phyloP scores from a whole-genome alignment of 2,888 invertebrate species.

The Tiliacea citrago region DNA sequence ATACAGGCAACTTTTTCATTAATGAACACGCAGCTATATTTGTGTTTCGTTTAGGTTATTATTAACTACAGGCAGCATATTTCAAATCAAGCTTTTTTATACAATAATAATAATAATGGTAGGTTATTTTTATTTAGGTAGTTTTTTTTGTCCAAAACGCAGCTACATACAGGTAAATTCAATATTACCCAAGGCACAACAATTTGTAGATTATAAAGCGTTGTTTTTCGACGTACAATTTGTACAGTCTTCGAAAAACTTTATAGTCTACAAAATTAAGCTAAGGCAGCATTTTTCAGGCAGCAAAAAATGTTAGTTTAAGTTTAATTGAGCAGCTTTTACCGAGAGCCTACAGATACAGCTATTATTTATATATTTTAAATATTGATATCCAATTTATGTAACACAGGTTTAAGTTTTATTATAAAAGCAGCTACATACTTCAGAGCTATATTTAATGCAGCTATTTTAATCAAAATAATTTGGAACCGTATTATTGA shows the following conservation, averaged over 20 bases:
- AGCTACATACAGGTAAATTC: conserved; percentile 30
- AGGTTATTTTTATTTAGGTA: conserved; percentile 13
- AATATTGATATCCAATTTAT: neutral
- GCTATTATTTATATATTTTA: conserved; percentile 7
- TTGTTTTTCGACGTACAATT: conserved; percentile 30
- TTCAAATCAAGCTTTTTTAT: neutral
- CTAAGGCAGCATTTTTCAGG: conserved; percentile 2
- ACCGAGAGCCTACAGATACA: conserved; percentile 31
- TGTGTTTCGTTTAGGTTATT: neutral
- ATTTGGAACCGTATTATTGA: conserved; percentile 3
- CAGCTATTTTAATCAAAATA: neutral
- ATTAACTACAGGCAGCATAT: conserved; percentile 21
- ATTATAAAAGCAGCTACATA: conserved; percentile 24
- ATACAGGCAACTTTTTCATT: conserved; percentile 12
- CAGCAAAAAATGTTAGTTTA: neutral
- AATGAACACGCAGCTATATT: neutral
- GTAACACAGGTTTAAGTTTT: conserved; percentile 12
- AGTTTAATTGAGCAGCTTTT: conserved; percentile 41
- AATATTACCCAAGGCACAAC: neutral
- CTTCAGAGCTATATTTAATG: neutral
- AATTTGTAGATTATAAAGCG: conserved; percentile 6
- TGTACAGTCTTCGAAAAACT: neutral
- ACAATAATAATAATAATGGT: neutral
- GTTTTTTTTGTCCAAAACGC: conserved; percentile 25
- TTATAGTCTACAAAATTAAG: conserved; percentile 4